A percentile compares a stretch with the other conserved stretches of the same genome.
Evolutionary conservation across 1,140 invertebrate species (phyloP).

Genomic region (Scaptomyza pallida): DNA sequence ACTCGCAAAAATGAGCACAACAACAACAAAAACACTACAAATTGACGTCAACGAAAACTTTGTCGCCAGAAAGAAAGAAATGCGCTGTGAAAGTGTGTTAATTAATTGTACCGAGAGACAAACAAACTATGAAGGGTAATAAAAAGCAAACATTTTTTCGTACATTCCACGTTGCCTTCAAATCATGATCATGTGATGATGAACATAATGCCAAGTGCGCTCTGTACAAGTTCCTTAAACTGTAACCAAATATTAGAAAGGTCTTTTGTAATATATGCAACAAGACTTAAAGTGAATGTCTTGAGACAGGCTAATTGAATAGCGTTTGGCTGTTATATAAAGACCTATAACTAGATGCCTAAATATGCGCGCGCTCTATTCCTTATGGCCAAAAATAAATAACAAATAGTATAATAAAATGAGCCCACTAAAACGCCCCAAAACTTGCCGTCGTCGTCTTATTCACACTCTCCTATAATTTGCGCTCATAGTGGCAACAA

Average conservation of each 20-base stretch:
- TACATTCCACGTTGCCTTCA: background rate
- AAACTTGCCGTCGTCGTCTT: conserved; percentile 37
- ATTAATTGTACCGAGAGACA: conserved; percentile 63
- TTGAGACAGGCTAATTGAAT: conserved; percentile 36
- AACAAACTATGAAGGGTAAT: conserved; percentile 23
- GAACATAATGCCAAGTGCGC: background rate
- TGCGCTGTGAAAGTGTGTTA: conserved; percentile 77
- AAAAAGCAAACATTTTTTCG: conserved; percentile 16
- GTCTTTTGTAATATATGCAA: no score
- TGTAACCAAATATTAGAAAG: no score
- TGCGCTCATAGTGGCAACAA: conserved; percentile 56
- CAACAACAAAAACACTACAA: conserved; percentile 58
- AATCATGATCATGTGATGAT: no score
- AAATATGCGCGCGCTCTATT: conserved; percentile 56
- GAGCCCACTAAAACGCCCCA: conserved; percentile 49
- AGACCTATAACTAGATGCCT: conserved; percentile 70
- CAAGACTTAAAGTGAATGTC: conserved; percentile 64
- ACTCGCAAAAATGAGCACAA: conserved; percentile 75
- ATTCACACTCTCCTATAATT: conserved; percentile 63
- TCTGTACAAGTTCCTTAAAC: no score
- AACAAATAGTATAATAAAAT: conserved; percentile 26
- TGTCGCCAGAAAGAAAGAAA: conserved; percentile 74
- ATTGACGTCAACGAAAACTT: conserved; percentile 77
- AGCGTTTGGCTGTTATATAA: conserved; percentile 56
- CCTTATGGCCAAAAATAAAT: conserved; percentile 33